Base-by-base conservation (phyloP, 2,797 vertebrate species). In the Rhynchotus rufescens region DNA sequence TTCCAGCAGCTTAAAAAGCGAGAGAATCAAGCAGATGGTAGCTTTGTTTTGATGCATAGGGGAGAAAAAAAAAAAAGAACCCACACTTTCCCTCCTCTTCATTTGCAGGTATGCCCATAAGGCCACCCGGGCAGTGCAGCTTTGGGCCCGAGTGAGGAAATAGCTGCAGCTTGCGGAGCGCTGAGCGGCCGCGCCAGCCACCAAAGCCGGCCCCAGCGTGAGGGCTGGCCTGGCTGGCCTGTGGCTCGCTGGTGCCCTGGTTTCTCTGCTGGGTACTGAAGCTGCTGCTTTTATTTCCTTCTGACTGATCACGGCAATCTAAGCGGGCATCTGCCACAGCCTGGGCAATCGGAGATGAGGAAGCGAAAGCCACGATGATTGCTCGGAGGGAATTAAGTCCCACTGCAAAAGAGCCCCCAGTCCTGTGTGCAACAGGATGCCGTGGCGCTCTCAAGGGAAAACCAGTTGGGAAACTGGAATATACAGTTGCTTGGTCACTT, bases 401-500 rank as follows among this genome's bases (percentile, higher is more conserved):
- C 16, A 51, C 34, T 30, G 66, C 32, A 83, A 45, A 78, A 90
- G 34, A 56, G 52, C 19, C 52, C 16, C n/a, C 28, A 56, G 52
- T 19, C 28, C 65, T 72, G 3, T 10, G 20, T 40, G 21, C 62
- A 72, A 16, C 21, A 38, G 9, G 52, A 34, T 20, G 7, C n/a
- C 11, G 7, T 30, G 59, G 45, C 60, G 30, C 11, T 85, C 73
- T 17, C 79, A 49, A 80, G 56, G 66, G 66, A 89, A 83, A 57
- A 10, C 42, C 3, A 20, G 61, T 45, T 32, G 38, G 30, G 38
- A 80, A 83, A 69, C 61, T 65, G 45, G 80, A 92, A 69, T 56
- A 75, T 83, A 62, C 28, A 42, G 23, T 40, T 80, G 16, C 60
- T 72, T 80, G 51, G 81, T 91, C n/a, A 20, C 56, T 93, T 88